Conservation (phyloP, 2,113 vertebrate genomes). For the Anarrhichthys ocellatus region DNA sequence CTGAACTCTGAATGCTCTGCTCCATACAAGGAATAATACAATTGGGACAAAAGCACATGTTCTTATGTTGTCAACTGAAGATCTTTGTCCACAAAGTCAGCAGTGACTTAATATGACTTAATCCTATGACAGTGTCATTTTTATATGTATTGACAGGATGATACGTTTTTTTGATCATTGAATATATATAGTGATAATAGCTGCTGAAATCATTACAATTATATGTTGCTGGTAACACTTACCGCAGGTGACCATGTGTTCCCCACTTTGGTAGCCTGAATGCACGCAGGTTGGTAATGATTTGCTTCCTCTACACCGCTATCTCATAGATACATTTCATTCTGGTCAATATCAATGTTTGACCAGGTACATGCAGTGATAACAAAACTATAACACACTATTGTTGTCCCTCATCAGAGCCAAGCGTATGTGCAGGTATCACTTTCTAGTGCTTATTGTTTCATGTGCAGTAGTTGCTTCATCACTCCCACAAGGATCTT, state of each 20-base stretch:
- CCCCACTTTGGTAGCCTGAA: neutral
- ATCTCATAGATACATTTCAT: neutral
- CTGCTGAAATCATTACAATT: neutral
- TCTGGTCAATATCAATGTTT: neutral
- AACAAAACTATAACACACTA: neutral
- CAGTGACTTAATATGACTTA: neutral
- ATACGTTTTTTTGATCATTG: neutral
- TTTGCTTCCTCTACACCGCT: slow-evolving; percentile 1
- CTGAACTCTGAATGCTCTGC: neutral
- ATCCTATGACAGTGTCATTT: neutral
- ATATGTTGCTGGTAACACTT: slow-evolving; percentile 10
- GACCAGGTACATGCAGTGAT: neutral
- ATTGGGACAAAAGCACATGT: neutral
- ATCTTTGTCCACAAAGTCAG: neutral
- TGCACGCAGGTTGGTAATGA: slow-evolving; percentile 18
- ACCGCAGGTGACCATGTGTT: neutral
- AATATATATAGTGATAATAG: neutral
- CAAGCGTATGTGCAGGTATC: neutral
- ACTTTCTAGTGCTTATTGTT: neutral
- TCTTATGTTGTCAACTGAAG: neutral
- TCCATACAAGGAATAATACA: neutral
- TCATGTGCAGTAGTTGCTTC: neutral
- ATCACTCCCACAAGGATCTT: neutral
- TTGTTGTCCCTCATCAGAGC: neutral
- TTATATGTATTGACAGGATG: neutral